Evolutionary conservation across 2,888 invertebrate genomes (phyloP).

Genomic region (Melanostoma scalare): DNA sequence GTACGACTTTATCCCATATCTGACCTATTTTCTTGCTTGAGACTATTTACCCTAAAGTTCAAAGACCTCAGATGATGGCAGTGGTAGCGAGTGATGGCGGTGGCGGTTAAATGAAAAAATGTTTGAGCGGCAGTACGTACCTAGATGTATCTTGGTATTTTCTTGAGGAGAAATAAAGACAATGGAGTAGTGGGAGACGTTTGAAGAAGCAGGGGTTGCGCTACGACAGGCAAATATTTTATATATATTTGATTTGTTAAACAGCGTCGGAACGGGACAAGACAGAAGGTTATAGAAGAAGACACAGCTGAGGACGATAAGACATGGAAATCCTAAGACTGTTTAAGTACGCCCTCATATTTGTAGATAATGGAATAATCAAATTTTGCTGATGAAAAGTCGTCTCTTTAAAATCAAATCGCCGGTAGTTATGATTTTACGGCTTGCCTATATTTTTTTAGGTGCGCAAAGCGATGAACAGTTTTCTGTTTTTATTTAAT

Average conservation of each 20-base stretch:
- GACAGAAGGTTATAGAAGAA: neutral
- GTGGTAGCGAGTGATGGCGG: neutral
- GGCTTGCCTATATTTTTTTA: too few species aligned
- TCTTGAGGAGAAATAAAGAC: conserved; percentile 21
- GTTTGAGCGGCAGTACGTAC: conserved; percentile 51
- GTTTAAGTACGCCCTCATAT: neutral
- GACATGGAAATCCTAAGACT: neutral
- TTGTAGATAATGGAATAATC: too few species aligned
- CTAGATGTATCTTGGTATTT: conserved; percentile 36
- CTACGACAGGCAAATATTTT: conserved; percentile 9
- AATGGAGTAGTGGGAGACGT: neutral
- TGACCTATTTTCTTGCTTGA: conserved; percentile 78
- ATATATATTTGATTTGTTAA: conserved; percentile 14
- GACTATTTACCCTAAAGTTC: conserved; percentile 77
- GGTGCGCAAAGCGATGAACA: too few species aligned
- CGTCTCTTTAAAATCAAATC: too few species aligned
- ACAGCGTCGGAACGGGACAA: conserved; percentile 1
- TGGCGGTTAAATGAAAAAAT: conserved; percentile 48
- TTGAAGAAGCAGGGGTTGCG: neutral
- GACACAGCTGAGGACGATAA: neutral
- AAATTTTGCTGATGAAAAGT: too few species aligned
- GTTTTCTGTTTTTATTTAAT: too few species aligned
- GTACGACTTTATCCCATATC: conserved; percentile 59
- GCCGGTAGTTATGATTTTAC: too few species aligned
- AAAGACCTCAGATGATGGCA: conserved; percentile 77